Percentiles rank a stretch among this genome's conserved stretches.
Evolutionary conservation across 2,888 invertebrate species (phyloP).

Genomic region (Cantharis lateralis): DNA sequence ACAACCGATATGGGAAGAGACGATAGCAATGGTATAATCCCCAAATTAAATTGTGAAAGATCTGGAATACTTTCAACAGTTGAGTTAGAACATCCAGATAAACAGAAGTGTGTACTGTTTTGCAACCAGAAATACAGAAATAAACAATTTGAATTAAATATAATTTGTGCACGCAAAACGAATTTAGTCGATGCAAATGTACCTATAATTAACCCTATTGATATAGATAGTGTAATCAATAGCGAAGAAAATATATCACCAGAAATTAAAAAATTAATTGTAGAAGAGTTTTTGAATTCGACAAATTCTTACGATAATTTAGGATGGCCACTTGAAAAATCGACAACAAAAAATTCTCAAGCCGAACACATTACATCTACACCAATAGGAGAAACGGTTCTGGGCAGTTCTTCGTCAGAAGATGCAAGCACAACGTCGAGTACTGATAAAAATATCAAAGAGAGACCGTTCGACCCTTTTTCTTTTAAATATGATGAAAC

Average conservation of each 20-base stretch:
- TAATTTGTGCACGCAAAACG: not conserved
- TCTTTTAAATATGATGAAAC: not conserved
- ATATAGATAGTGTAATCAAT: not conserved
- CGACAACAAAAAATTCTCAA: not conserved
- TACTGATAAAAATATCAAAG: not conserved
- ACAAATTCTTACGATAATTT: not conserved
- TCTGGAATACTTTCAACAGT: not conserved
- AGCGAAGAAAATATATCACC: not conserved
- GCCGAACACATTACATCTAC: not conserved
- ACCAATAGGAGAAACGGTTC: not conserved
- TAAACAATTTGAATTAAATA: not conserved
- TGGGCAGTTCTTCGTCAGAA: not conserved
- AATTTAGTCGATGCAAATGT: not conserved
- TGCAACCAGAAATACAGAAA: not conserved
- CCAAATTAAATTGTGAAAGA: not conserved
- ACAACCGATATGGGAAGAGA: not conserved
- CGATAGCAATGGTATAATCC: not conserved
- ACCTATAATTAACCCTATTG: not conserved
- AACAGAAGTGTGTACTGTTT: not conserved
- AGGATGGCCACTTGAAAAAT: not conserved
- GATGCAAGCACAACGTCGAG: not conserved
- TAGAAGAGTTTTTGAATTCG: not conserved
- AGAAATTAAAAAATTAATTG: not conserved
- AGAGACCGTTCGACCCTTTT: not conserved
- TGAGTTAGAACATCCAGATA: not conserved